A percentile compares a stretch with the other conserved stretches of the same genome.
phyloP scores from a whole-genome alignment of 1,140 invertebrate species.

The Battus philenor region DNA sequence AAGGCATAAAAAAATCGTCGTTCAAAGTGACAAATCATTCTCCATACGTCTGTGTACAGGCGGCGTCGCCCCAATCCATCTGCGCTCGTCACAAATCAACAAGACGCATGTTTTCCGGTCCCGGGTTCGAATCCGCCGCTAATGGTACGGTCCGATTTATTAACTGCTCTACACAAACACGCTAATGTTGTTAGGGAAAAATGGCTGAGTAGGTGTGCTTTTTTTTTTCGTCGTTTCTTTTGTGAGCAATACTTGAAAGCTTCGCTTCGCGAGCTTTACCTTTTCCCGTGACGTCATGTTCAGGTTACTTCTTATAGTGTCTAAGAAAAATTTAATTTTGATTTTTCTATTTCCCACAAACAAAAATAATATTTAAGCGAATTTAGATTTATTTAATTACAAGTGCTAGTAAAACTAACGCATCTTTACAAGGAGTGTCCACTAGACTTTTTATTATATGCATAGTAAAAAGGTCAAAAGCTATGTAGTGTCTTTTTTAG shows the following conservation, averaged over 20 bases:
- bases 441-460: too few species aligned
- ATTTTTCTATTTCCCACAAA: too few species aligned
- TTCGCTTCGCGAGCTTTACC: too few species aligned
- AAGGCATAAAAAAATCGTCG: background rate
- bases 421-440: too few species aligned
- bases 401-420: too few species aligned
- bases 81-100: conserved; percentile 59
- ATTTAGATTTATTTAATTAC: too few species aligned
- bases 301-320: too few species aligned
- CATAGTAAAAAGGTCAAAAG: too few species aligned
- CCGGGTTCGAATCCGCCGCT: conserved; percentile 41
- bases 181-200: conserved; percentile 32
- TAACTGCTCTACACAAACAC: conserved; percentile 33
- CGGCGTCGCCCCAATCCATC: conserved; percentile 41
- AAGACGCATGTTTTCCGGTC: conserved; percentile 58
- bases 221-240: conserved; percentile 3
- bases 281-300: too few species aligned
- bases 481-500: too few species aligned
- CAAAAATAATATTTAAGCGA: too few species aligned
- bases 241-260: background rate
- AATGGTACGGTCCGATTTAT: conserved; percentile 52
- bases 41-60: conserved; percentile 5
- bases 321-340: too few species aligned
- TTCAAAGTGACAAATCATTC: conserved; percentile 6
- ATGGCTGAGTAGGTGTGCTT: background rate